phyloP scores from a whole-genome alignment of 2,113 vertebrate genomes.

The Epinephelus fuscoguttatus region DNA sequence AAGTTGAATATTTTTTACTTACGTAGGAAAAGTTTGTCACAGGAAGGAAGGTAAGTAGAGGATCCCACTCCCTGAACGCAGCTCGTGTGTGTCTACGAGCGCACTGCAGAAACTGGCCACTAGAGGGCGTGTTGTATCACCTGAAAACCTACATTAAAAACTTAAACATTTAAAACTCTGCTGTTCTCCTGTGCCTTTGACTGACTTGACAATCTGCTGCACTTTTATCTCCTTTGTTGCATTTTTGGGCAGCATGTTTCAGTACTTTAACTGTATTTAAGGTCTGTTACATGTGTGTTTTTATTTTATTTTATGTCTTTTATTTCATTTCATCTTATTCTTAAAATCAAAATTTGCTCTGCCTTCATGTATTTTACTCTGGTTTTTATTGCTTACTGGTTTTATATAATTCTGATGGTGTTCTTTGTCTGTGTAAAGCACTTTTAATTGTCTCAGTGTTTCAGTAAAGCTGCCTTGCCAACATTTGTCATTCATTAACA shows the following conservation, averaged over 20 bases:
- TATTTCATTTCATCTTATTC: neutral
- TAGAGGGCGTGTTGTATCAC: constrained; percentile 22
- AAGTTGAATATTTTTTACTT: constrained; percentile 6
- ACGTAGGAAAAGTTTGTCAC: neutral
- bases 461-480: neutral
- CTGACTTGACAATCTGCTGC: neutral
- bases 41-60: neutral
- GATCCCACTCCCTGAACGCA: neutral
- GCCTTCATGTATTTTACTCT: neutral
- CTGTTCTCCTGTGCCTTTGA: neutral
- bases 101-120: constrained; percentile 6
- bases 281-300: neutral
- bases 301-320: neutral
- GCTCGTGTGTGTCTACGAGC: too few species aligned
- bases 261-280: neutral
- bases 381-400: neutral
- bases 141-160: neutral
- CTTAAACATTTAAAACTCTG: neutral
- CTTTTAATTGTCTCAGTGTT: neutral
- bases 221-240: neutral
- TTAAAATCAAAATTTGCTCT: neutral
- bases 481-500: constrained; percentile 1
- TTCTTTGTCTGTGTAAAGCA: neutral
- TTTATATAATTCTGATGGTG: neutral
- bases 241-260: neutral